Base-by-base conservation (phyloP, 2,113 vertebrate genomes). In the Pelecanus crispus region DNA sequence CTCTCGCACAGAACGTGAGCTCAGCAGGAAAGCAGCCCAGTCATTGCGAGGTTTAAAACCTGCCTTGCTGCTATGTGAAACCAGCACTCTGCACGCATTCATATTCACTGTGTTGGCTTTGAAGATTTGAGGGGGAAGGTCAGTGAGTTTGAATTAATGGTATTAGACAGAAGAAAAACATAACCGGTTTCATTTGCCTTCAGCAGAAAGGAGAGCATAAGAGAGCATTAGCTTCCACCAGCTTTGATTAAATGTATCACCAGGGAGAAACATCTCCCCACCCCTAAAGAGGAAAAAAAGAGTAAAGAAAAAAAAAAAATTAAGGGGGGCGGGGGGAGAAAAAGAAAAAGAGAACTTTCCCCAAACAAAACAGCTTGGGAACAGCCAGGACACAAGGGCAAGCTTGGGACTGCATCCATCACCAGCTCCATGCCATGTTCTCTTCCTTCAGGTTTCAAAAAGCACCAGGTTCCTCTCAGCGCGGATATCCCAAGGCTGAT, bases 351-450 rank as follows among this genome's bases (percentile, higher is more conserved):
- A 31, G 21, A 8, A 18, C 8, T 19, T 71, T 26, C 16, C n/a
- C 28, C n/a, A 32, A 55, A 86, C 3, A 20, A 45, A 59, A 10
- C 13, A n/a, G 32, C 34, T 12, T 66, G 72, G 56, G 55, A 78
- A 56, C 3, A 16, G 52, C 52, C 59, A 71, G 44, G 62, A 86
- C 32, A 18, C 7, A 11, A 72, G 32, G 29, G 44, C 2, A n/a
- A 42, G 8, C 11, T 55, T 28, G 9, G 53, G 63, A 47, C 1
- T 50, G 26, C 15, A 3, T 18, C 25, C 12, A 15, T 29, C 65
- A 36, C 29, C 22, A 13, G 14, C 21, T 31, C 78, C 55, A 14
- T 0, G 22, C 25, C 49, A 26, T 0, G 0, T 15, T 44, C 49
- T 36, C 8, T 34, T 68, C 53, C 84, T 77, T 36, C 67, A 47